Conservation (phyloP, 2,888 invertebrate species). For the Agapostemon virescens region DNA sequence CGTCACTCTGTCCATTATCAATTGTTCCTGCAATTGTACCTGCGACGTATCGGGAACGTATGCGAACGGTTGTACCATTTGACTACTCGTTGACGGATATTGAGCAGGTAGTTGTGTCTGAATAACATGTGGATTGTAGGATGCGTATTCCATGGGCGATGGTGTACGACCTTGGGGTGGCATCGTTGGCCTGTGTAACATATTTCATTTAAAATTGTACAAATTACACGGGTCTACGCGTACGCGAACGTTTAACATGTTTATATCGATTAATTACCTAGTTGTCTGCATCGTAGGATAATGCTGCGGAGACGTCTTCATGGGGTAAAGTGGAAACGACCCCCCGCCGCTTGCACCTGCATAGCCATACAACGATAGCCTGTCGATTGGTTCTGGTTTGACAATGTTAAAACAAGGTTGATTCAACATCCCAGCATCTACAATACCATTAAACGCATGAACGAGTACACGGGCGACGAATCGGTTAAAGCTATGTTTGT, state of each 20-base stretch:
- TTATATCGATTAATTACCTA: conserved; percentile 59
- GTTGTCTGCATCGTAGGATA: conserved; percentile 59
- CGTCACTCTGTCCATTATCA: conserved; percentile 61
- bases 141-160: conserved; percentile 71
- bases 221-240: background rate
- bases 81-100: conserved; percentile 55
- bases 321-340: conserved; percentile 64
- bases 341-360: conserved; percentile 53
- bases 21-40: conserved; percentile 51
- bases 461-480: background rate
- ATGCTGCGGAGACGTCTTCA: conserved; percentile 59
- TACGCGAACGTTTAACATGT: background rate
- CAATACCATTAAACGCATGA: conserved; percentile 42
- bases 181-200: conserved; percentile 64
- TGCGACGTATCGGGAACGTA: conserved; percentile 52
- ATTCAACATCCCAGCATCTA: conserved; percentile 65
- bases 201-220: conserved; percentile 28
- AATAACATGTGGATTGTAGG: conserved; percentile 64
- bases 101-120: conserved; percentile 62
- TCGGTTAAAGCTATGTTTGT: background rate
- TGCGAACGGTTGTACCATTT: conserved; percentile 56
- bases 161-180: conserved; percentile 70
- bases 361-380: conserved; percentile 63
- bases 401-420: conserved; percentile 70
- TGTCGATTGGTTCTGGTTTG: conserved; percentile 73